These are phyloP conservation scores for Sclerurus mexicanus DNA, from an alignment of 2,113 vertebrate genomes.

Conservation along the genomic window DNA sequence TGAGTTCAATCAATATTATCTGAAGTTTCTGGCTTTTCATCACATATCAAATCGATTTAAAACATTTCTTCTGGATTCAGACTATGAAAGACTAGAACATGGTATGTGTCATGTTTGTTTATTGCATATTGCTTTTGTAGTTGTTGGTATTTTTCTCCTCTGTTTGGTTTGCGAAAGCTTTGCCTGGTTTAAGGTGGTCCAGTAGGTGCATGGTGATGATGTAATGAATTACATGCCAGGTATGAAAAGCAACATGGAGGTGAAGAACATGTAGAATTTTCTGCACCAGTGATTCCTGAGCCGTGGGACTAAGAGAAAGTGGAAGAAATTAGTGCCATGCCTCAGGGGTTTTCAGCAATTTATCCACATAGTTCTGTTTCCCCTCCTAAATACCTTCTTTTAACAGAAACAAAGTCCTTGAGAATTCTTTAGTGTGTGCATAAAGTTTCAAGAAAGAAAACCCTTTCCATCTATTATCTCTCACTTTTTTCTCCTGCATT, in stretches of 20 bases:
- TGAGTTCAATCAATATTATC: slow-evolving; percentile 98
- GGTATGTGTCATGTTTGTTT: slow-evolving; percentile 78
- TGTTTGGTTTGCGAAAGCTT: neutral
- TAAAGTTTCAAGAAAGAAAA: neutral
- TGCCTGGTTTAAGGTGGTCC: neutral
- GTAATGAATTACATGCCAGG: neutral
- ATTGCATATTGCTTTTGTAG: neutral
- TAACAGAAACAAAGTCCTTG: neutral
- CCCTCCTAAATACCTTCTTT: neutral
- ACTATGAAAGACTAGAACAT: slow-evolving; percentile 96
- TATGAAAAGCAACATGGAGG: neutral
- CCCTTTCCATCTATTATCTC: neutral
- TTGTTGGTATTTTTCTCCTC: neutral
- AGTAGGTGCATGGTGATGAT: neutral
- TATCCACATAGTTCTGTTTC: neutral
- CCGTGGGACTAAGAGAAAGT: neutral
- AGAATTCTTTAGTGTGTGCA: neutral
- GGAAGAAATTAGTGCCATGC: neutral
- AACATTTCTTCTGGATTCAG: slow-evolving; percentile 97
- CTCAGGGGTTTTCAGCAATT: neutral
- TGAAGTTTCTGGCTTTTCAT: slow-evolving; percentile 98
- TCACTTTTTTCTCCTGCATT: neutral
- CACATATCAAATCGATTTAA: slow-evolving; percentile 97
- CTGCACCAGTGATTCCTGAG: neutral
- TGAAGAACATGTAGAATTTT: neutral